Base-by-base conservation (phyloP, 2,113 vertebrate genomes). In the Eulemur rufifrons region DNA sequence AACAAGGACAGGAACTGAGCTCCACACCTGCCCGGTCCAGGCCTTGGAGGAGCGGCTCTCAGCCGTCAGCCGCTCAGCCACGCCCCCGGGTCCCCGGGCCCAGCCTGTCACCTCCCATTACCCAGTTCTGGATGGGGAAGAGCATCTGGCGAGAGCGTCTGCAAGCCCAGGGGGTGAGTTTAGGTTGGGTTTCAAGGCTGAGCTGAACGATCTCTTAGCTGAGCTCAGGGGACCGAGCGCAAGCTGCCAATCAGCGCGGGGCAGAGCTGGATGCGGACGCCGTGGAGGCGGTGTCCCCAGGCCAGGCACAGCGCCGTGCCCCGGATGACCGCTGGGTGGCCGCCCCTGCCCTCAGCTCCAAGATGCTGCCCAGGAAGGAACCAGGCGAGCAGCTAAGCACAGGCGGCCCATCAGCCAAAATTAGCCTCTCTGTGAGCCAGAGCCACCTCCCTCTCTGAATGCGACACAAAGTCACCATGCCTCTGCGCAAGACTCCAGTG, bases 161-260 rank as follows among this genome's bases (percentile, higher is more conserved):
- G 77, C 73, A 29, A 68, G 92, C 88, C 97, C 95, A 90, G 91
- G 83, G 95, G 96, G 94, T 89, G 95, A 94, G 86, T 96, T 95
- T 87, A 59, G 86, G 81, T 86, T 96, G 88, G 56, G 74, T 96
- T 96, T 97, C 85, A 71, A 94, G 91, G 81, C 95, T 96, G 96
- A 95, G 76, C 89, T 87, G 95, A 95, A 95, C 95, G 73, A 45
- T 84, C 77, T 63, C 93, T 94, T 87, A 52, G 92, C 90, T 10
- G 92, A 82, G 92, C 73, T 84, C 80, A 1, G 2, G 91, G 91
- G 83, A 71, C n/a, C 7, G 23, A 78, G 89, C 45, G 81, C 78
- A 47, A 29, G 10, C 85, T 69, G 61, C 7, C 56, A 59, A 9
- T 9, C 21, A 23, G 23, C 8, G 23, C 59, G 23, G 21, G 25